phyloP scores from a whole-genome alignment of 2,797 vertebrate species.

The Enteromius radiatus region DNA sequence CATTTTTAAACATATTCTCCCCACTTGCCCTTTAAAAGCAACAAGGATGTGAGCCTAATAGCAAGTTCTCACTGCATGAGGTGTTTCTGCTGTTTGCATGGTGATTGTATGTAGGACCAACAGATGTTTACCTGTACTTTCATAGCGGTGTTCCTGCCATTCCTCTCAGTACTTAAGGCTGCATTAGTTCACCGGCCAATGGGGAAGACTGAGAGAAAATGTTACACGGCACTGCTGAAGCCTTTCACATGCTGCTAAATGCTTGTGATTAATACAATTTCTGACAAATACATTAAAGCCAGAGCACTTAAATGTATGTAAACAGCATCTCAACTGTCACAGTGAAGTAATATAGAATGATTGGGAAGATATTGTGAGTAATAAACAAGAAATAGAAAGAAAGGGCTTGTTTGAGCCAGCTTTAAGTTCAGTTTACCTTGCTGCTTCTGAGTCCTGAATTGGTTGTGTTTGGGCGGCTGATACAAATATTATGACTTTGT shows the following conservation, averaged over 20 bases:
- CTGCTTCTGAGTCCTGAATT: slow-evolving; percentile 8
- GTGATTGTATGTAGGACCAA: slow-evolving; percentile 59
- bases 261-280: slow-evolving; percentile 16
- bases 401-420: slow-evolving; percentile 2
- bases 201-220: slow-evolving; percentile 51
- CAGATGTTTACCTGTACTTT: slow-evolving; percentile 38
- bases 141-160: slow-evolving; percentile 51
- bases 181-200: slow-evolving; percentile 58
- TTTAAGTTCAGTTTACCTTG: slow-evolving; percentile 36
- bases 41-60: slow-evolving; percentile 56
- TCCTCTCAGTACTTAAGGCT: slow-evolving; percentile 51
- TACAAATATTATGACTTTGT: slow-evolving; percentile 44
- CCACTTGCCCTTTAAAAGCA: slow-evolving; percentile 38
- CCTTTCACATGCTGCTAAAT: slow-evolving; percentile 49
- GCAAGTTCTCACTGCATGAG: slow-evolving; percentile 72
- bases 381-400: slow-evolving; percentile 1
- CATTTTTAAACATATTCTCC: slow-evolving; percentile 34
- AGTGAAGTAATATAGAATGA: neutral
- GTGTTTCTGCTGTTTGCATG: slow-evolving; percentile 75
- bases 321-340: slow-evolving; percentile 44
- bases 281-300: slow-evolving; percentile 1
- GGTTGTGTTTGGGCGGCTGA: slow-evolving; percentile 37
- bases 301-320: slow-evolving; percentile 55
- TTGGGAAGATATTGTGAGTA: slow-evolving; percentile 13
- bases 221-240: slow-evolving; percentile 51